Conservation (phyloP, 30 jellyfish, hydroid and myxozoan species). For the Chironex yamaguchii region DNA sequence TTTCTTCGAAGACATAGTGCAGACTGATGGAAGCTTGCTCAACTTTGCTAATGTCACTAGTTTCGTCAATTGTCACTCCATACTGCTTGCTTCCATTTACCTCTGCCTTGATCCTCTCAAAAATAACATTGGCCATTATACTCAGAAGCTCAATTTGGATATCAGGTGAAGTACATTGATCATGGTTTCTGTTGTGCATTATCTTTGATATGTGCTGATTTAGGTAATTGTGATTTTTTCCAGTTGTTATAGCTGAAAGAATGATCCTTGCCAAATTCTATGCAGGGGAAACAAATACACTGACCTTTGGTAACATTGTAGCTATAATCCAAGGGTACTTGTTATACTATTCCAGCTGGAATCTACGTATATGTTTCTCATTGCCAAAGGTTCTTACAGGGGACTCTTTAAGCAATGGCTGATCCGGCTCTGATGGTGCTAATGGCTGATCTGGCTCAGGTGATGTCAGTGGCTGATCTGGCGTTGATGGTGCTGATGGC, state of each 20-base stretch:
- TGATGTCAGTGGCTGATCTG: too few relatives aligned
- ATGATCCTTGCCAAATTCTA: constrained; percentile 39
- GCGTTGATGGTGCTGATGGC: too few relatives aligned
- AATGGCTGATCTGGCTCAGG: too few relatives aligned
- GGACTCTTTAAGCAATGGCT: too few relatives aligned
- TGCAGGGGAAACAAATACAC: constrained; percentile 30
- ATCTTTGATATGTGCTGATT: too few relatives aligned
- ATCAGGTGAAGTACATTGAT: constrained; percentile 54
- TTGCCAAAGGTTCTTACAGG: too few relatives aligned
- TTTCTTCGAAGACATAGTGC: constrained; percentile 12
- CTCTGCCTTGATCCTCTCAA: constrained; percentile 10
- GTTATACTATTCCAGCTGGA: too few relatives aligned
- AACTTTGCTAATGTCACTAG: constrained; percentile 41
- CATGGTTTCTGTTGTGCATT: too few relatives aligned
- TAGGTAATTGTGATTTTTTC: constrained; percentile 29
- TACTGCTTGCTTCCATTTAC: neutral
- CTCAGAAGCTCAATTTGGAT: constrained; percentile 53
- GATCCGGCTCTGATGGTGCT: too few relatives aligned
- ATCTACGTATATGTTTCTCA: too few relatives aligned
- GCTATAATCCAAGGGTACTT: too few relatives aligned
- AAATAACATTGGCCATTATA: constrained; percentile 42
- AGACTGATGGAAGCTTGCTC: constrained; percentile 50
- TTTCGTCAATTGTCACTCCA: constrained; percentile 14
- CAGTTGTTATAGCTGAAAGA: constrained; percentile 13
- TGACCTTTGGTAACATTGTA: constrained; percentile 5